Evolutionary conservation across 2,888 invertebrate species (phyloP), one percentile per base, ranked within the genome.

Genomic region (Pseudeuparius sepicola): DNA sequence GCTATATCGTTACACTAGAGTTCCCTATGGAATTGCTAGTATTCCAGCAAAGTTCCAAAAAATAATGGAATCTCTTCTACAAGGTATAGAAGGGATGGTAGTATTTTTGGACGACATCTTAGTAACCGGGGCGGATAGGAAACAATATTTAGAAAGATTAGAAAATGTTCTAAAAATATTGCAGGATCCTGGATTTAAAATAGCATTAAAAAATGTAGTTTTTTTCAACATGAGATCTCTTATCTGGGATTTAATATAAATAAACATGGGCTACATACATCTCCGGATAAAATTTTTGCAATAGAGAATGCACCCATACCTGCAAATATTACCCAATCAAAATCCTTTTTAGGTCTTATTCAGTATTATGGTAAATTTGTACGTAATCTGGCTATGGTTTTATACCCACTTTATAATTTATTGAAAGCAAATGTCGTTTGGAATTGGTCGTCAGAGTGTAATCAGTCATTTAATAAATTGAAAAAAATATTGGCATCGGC

Each of bases 11-110:
- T 53, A 48, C 39, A 51, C 47, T 5, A 34, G 52, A 3, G 34
- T 54, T 13, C 42, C 52, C 7, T 55, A 45, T 31, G 54, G 54
- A 2, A 41, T 59, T 10, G 46, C 51, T 4, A 51, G 45, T 15
- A 54, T 51, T 3, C 54, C 55, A 0, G 50, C 51, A 3, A 53
- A 54, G 34, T 58, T 59, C 36, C 55, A 60, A 46, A 46, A 47
- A 36, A 34, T 51, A 1, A 57, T 60, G 50, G 40, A 43, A 13
- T 18, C 31, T n/a, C 14, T 40, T n/a, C 27, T 38, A 10, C 10
- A 34, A 14, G 48, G 42, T 2, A 35, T 52, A 17, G 45, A 48
- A 0, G 51, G 49, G 1, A 47, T 51, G 1, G 41, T 39, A 2
- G 40, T 44, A 2, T 51, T 47, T 46, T 28, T 49, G 2, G 51